Conservation (phyloP, 2,113 vertebrate species). For the Leptodactylus fuscus region DNA sequence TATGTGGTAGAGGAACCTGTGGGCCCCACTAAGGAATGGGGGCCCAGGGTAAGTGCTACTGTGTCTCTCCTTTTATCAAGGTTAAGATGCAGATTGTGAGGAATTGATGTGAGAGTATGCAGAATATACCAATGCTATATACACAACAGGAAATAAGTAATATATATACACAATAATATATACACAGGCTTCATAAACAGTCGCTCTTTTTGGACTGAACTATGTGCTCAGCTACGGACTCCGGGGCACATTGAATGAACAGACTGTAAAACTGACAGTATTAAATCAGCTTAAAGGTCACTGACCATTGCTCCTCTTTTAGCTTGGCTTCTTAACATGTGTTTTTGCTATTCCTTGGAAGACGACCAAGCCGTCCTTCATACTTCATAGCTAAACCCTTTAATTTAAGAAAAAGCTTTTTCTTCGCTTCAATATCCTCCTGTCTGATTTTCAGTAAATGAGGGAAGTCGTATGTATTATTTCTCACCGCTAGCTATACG, state of each 20-base stretch:
- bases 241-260: neutral
- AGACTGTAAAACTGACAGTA: slow-evolving; percentile 30
- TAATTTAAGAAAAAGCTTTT: slow-evolving; percentile 43
- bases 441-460: slow-evolving; percentile 37
- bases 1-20: no score
- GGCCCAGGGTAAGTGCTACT: no score
- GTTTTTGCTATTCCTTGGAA: slow-evolving; percentile 52
- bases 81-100: no score
- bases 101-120: no score
- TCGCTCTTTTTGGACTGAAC: neutral
- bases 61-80: no score
- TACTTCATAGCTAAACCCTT: slow-evolving; percentile 22
- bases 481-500: slow-evolving; percentile 8
- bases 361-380: slow-evolving; percentile 26
- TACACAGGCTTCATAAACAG: neutral
- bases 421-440: neutral
- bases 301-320: slow-evolving; percentile 36
- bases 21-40: no score
- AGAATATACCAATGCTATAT: no score
- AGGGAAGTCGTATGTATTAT: slow-evolving; percentile 20
- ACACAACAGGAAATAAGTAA: no score
- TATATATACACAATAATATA: neutral
- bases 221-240: neutral
- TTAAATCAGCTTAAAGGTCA: slow-evolving; percentile 50
- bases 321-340: slow-evolving; percentile 36